phyloP scores from a whole-genome alignment of 1,140 invertebrate genomes.

The Bombus picipes region DNA sequence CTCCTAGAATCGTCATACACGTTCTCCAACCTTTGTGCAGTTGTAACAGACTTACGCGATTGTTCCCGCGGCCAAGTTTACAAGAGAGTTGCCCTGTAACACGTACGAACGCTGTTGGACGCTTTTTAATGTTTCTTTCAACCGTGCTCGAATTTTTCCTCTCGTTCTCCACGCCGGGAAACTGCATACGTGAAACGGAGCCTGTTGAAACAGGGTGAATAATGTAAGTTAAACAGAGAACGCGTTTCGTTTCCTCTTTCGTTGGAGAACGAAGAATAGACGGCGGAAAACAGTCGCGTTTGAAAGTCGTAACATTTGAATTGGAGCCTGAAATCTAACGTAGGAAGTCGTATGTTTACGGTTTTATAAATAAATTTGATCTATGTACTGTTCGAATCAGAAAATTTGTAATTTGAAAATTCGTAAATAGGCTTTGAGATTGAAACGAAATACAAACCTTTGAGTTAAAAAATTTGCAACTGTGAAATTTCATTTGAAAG shows the following conservation, averaged over 20 bases:
- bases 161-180: not conserved
- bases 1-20: conserved; percentile 30
- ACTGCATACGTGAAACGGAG: not conserved
- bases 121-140: not conserved
- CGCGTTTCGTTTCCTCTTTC: not conserved
- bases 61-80: not conserved
- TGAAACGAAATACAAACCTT: no score
- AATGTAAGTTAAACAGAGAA: not conserved
- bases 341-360: no score
- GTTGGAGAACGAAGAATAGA: no score
- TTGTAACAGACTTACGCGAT: not conserved
- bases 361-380: no score
- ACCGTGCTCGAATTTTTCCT: not conserved
- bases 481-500: no score
- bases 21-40: conserved; percentile 13
- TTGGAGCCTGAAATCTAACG: no score
- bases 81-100: not conserved
- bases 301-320: no score
- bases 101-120: not conserved
- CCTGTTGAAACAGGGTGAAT: not conserved
- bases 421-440: no score
- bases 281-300: no score
- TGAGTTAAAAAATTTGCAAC: no score
- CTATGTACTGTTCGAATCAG: no score
- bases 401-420: no score